Percentiles rank a stretch among this genome's conserved stretches.
These are phyloP conservation scores for Chaunax sp. DNA, from an alignment of 2,797 vertebrate species.

Conservation along the genomic window DNA sequence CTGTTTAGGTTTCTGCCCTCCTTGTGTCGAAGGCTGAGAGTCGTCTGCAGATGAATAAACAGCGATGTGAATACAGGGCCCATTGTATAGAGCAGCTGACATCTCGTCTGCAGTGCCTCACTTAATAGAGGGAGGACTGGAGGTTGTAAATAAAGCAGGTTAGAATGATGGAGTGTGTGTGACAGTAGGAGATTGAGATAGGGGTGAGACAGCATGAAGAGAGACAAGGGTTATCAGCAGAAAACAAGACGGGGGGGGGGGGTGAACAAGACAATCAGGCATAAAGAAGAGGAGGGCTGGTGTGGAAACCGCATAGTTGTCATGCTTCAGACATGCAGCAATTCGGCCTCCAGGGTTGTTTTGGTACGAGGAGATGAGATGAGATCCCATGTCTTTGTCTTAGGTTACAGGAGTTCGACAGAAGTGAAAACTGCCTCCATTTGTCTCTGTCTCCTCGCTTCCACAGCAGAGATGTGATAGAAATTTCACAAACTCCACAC, in stretches of 20 bases:
- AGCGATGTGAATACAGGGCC: constrained; percentile 48
- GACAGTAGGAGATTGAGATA: constrained; percentile 69
- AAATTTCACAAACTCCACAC: constrained; percentile 37
- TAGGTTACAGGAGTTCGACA: constrained; percentile 61
- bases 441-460: constrained; percentile 45
- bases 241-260: constrained; percentile 48
- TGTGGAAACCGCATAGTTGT: constrained; percentile 64
- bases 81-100: constrained; percentile 60
- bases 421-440: constrained; percentile 54
- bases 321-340: constrained; percentile 66
- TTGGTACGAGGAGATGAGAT: constrained; percentile 64
- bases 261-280: constrained; percentile 53
- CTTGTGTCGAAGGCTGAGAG: constrained; percentile 23
- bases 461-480: constrained; percentile 33
- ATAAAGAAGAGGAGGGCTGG: constrained; percentile 37
- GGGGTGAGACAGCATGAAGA: constrained; percentile 55
- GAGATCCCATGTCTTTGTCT: constrained; percentile 63
- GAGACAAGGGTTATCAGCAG: constrained; percentile 63
- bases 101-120: constrained; percentile 55
- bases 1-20: constrained; percentile 47
- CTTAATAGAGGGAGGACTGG: constrained; percentile 57
- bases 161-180: constrained; percentile 58
- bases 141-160: constrained; percentile 38
- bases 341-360: constrained; percentile 69
- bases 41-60: constrained; percentile 59